Evolutionary conservation across 1,140 invertebrate genomes (phyloP), one percentile per base, ranked within the genome.

Genomic region (Chymomyza costata): DNA sequence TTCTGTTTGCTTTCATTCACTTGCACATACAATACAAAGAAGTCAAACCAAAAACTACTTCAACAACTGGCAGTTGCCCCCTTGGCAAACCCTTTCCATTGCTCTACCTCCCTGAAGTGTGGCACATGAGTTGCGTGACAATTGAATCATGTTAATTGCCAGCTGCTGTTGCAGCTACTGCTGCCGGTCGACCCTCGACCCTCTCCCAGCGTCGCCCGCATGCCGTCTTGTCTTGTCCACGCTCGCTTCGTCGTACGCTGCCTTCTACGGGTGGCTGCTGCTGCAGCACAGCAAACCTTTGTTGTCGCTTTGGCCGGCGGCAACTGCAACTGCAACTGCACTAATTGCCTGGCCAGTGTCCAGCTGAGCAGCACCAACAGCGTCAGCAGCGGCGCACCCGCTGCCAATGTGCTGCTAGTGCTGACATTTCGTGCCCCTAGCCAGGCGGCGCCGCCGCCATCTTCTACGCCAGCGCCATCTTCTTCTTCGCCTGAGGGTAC

Each of bases 61-160:
- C 32, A 34, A 34, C 32, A 25, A 25, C 8, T 25, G 32, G 32
- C 32, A 34, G 13, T 13, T 44, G 32, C 15, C 49, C 47, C 41
- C 49, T 53, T 37, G 30, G 46, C 48, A 14, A 41, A 41, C 55
- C 13, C 35, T 40, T 25, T 18, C 40, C 18, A 32, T 15, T 37
- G 19, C 15, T 51, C 31, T 48, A n/a, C 35, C 37, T 63, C 60
- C 74, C 67, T 68, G 60, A 65, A 68, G 50, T 80, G 67, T 80
- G 73, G 73, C 73, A 80, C 73, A 68, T 67, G 68, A 73, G 67
- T 73, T 68, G 64, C 60, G 48, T 65, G 73, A 49, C 74, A 73
- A 80, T 73, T 80, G 64, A 80, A 80, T 80, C 73, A 80, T 80
- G 74, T 81, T 80, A 80, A 80, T 80, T 80, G 73, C 68, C 73